Conservation (phyloP, 2,888 invertebrate species). For the Choreutis nemorana region DNA sequence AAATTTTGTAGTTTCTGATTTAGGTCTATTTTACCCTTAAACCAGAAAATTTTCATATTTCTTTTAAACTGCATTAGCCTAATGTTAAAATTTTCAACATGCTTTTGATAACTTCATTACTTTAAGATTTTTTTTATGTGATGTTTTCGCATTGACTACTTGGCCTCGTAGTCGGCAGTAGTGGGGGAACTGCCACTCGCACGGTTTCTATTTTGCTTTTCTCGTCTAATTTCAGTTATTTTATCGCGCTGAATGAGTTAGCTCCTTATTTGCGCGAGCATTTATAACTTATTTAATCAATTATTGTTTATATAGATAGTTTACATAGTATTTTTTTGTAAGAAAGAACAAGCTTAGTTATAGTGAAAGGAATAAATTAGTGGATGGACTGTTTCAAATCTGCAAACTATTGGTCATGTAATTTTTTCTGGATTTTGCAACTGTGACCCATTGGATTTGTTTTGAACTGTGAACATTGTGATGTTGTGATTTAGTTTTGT, state of each 20-base stretch:
- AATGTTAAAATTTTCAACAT: too few species aligned
- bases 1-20: too few species aligned
- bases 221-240: constrained; percentile 50
- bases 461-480: too few species aligned
- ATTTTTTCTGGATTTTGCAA: too few species aligned
- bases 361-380: constrained; percentile 31
- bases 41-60: constrained; percentile 9
- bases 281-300: constrained; percentile 40
- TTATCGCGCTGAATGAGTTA: constrained; percentile 43
- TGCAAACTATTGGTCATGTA: too few species aligned
- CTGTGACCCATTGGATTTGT: too few species aligned
- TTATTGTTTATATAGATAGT: constrained; percentile 14
- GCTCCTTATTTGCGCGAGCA: constrained; percentile 38
- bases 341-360: constrained; percentile 20
- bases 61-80: too few species aligned
- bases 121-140: constrained; percentile 43
- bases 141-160: constrained; percentile 34
- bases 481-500: too few species aligned
- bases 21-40: too few species aligned
- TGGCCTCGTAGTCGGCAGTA: constrained; percentile 56
- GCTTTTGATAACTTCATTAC: too few species aligned
- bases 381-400: constrained; percentile 32
- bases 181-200: constrained; percentile 52
- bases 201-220: constrained; percentile 65
- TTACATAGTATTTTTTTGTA: constrained; percentile 33